Conservation (phyloP, 30 jellyfish, hydroid and myxozoan genomes). For the Turritopsis dohrnii region DNA sequence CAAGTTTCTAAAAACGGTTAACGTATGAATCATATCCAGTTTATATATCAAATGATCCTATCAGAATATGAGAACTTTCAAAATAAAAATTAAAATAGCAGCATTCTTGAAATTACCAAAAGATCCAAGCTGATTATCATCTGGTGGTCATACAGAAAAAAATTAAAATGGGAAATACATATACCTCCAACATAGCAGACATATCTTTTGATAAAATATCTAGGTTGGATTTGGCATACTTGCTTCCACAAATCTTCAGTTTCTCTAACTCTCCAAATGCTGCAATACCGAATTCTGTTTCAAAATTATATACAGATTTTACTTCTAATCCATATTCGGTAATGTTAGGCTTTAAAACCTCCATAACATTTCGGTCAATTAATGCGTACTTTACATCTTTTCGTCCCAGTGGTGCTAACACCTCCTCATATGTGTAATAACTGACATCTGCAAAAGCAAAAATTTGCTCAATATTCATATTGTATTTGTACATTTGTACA, state of each 20-base stretch:
- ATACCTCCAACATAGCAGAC: slow-evolving; percentile 1
- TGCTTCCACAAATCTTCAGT: neutral
- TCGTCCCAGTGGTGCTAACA: slow-evolving; percentile 4
- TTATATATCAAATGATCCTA: neutral
- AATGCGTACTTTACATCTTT: neutral
- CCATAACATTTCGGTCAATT: slow-evolving; percentile 1
- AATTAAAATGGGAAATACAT: neutral
- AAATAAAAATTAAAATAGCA: too few species aligned
- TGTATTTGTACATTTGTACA: too few species aligned
- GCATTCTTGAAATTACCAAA: too few species aligned
- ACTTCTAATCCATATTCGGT: slow-evolving; percentile 11
- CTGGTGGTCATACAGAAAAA: too few species aligned
- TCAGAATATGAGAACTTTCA: too few species aligned
- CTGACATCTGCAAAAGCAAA: neutral
- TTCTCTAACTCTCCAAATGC: slow-evolving; percentile 15
- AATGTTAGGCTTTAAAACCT: neutral
- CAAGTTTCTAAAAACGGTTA: neutral
- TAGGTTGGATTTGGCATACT: neutral
- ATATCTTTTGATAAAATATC: slow-evolving; percentile 3
- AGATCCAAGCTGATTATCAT: too few species aligned
- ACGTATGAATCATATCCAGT: neutral
- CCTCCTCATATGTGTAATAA: slow-evolving; percentile 1
- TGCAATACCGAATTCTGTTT: slow-evolving; percentile 3
- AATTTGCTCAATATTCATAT: neutral
- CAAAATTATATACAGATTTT: neutral